Percentiles rank a stretch among this genome's conserved stretches.
phyloP scores from a whole-genome alignment of 2,113 vertebrate species.

The Pandion haliaetus region DNA sequence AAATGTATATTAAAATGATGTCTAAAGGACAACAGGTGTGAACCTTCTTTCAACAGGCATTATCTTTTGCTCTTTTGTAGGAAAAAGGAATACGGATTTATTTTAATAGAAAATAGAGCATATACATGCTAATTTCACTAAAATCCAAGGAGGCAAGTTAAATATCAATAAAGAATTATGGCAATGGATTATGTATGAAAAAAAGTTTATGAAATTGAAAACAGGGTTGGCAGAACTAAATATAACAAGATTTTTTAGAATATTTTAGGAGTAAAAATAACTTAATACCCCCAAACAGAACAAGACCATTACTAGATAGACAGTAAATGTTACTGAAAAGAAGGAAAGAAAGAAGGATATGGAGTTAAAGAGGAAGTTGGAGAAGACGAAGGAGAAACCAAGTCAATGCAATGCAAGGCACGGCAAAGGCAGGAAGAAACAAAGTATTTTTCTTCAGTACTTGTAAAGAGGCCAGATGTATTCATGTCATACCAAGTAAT shows the following conservation, averaged over 20 bases:
- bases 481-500: not conserved
- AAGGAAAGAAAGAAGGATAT: not conserved
- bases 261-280: not conserved
- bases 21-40: not conserved
- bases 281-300: not conserved
- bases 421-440: not conserved
- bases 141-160: not conserved
- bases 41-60: not conserved
- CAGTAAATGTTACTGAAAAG: not conserved
- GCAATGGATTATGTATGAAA: not conserved
- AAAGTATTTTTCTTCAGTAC: not conserved
- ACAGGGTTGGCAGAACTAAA: not conserved
- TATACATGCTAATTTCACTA: not conserved
- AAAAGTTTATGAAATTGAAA: not conserved
- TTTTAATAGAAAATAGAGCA: not conserved
- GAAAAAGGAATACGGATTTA: not conserved
- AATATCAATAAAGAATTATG: not conserved
- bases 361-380: too few species aligned
- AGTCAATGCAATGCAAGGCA: not conserved
- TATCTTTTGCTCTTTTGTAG: not conserved
- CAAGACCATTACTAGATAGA: not conserved
- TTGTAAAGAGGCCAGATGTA: not conserved
- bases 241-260: not conserved
- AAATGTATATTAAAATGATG: not conserved
- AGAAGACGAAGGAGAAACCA: not conserved